Evolutionary conservation across 53 echinoderm and acorn worm genomes (phyloP).

Genomic region (Antedon mediterranea): DNA sequence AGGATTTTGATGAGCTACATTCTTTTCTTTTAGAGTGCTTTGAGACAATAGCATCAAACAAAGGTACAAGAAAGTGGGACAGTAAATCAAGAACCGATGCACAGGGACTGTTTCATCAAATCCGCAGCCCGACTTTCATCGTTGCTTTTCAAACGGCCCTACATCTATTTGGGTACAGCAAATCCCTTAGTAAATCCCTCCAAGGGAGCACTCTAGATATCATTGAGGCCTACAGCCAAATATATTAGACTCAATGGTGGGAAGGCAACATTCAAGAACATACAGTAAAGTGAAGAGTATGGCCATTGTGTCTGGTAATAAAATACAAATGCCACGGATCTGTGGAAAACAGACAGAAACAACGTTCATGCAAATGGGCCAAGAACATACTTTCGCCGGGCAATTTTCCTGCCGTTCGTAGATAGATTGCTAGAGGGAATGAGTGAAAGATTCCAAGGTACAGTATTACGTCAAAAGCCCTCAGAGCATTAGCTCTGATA

Average conservation of each 20-base stretch:
- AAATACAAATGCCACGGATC: background rate
- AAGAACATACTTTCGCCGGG: background rate
- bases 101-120: background rate
- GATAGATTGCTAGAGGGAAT: background rate
- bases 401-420: conserved; percentile 12
- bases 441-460: too few relatives aligned
- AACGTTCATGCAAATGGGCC: too few relatives aligned
- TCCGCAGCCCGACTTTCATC: background rate
- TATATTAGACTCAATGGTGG: too few relatives aligned
- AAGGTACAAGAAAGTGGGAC: conserved; percentile 21
- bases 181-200: background rate
- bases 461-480: too few relatives aligned
- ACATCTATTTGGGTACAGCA: too few relatives aligned
- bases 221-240: too few relatives aligned
- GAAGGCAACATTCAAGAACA: too few relatives aligned
- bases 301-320: too few relatives aligned
- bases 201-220: too few relatives aligned
- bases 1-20: conserved; percentile 25
- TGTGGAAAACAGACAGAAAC: background rate
- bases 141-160: background rate
- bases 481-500: too few relatives aligned
- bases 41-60: conserved; percentile 2
- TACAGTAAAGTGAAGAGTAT: too few relatives aligned
- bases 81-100: conserved; percentile 13
- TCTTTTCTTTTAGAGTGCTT: conserved; percentile 23